These are phyloP conservation scores for Dolomedes plantarius DNA, from an alignment of 2,888 invertebrate species.

Conservation along the genomic window DNA sequence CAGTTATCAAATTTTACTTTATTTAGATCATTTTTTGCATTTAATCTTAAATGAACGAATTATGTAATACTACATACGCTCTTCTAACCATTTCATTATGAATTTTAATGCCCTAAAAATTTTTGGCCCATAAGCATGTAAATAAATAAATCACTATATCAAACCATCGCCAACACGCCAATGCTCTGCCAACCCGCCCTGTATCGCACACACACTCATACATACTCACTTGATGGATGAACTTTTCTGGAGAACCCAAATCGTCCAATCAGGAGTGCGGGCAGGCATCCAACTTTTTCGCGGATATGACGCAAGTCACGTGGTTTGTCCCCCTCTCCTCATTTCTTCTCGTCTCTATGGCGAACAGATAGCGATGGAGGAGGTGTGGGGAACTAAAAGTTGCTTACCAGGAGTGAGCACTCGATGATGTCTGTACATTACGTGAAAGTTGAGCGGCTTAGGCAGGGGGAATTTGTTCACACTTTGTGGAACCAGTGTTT, in stretches of 20 bases:
- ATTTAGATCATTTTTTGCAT: too few species aligned
- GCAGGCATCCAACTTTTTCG: conserved; percentile 66
- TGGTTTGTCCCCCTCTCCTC: conserved; percentile 4
- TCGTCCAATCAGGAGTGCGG: conserved; percentile 51
- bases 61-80: too few species aligned
- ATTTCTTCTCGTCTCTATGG: conserved; percentile 56
- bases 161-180: too few species aligned
- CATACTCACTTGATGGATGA: conserved; percentile 38
- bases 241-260: not conserved
- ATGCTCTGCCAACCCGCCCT: conserved; percentile 16
- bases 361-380: conserved; percentile 26
- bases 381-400: conserved; percentile 24
- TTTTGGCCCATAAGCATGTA: too few species aligned
- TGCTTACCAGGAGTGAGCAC: conserved; percentile 44
- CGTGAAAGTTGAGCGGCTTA: not conserved
- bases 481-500: conserved; percentile 1
- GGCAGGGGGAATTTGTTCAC: not conserved
- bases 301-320: conserved; percentile 69
- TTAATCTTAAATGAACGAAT: too few species aligned
- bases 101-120: too few species aligned
- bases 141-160: too few species aligned
- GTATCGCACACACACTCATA: conserved; percentile 41
- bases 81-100: too few species aligned
- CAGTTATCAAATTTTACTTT: too few species aligned
- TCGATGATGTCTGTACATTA: conserved; percentile 31